Percentiles rank a stretch among this genome's conserved stretches.
Conservation (phyloP, 2,888 invertebrate genomes). For the Acleris sparsana region DNA sequence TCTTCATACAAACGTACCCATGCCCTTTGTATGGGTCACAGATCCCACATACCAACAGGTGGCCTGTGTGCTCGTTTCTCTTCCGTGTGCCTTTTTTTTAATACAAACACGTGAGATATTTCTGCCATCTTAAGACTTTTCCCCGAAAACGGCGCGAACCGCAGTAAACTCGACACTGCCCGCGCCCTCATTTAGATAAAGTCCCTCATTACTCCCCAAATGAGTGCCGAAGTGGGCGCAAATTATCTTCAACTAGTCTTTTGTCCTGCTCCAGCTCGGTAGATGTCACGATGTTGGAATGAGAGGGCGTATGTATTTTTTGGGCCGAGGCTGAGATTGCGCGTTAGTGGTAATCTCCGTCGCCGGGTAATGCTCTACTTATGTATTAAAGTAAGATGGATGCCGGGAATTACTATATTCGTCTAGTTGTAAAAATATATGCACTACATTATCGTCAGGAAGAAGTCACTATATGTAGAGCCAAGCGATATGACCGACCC, state of each 20-base stretch:
- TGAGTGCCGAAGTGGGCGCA: slow-evolving; percentile 31
- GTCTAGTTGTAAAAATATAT: no score
- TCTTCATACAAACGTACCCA: no score
- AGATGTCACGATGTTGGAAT: background rate
- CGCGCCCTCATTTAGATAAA: slow-evolving; percentile 33
- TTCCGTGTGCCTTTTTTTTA: no score
- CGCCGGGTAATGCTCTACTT: slow-evolving; percentile 22
- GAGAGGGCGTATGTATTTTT: slow-evolving; percentile 22
- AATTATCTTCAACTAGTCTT: slow-evolving; percentile 30
- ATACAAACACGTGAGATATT: background rate
- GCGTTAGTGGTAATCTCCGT: slow-evolving; percentile 28
- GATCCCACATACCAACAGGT: no score
- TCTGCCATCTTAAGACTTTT: background rate
- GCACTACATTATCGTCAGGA: no score
- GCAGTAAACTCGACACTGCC: slow-evolving; percentile 16
- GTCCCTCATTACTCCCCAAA: slow-evolving; percentile 26
- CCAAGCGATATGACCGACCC: no score
- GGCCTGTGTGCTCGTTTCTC: no score
- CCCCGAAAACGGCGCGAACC: background rate
- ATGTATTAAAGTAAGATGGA: slow-evolving; percentile 30
- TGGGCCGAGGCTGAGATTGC: slow-evolving; percentile 23
- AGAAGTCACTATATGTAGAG: no score
- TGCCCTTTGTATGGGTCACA: no score
- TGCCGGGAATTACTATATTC: slow-evolving; percentile 4
- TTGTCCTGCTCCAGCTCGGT: background rate